These are phyloP conservation scores for Ephestia elutella DNA, from an alignment of 1,140 invertebrate species.

Conservation along the genomic window DNA sequence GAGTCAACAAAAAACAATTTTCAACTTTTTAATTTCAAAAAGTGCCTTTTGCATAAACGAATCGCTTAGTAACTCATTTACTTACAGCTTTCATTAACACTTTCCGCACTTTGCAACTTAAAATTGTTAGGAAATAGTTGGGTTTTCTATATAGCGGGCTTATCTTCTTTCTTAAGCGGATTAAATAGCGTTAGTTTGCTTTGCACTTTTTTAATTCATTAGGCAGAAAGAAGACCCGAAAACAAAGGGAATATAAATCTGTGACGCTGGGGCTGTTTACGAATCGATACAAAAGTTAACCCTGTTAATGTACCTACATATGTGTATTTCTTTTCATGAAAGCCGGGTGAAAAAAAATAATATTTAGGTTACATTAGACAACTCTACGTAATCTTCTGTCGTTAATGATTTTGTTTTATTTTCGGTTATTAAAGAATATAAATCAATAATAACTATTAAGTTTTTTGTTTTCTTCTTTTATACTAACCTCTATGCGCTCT, in stretches of 20 bases:
- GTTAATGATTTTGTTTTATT: no score
- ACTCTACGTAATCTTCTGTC: no score
- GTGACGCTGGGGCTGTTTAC: neutral
- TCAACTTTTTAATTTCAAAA: neutral
- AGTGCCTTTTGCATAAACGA: neutral
- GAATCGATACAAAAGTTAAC: no score
- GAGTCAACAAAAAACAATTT: neutral
- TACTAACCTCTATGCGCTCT: no score
- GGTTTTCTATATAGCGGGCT: neutral
- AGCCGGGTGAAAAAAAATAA: no score
- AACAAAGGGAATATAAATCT: neutral
- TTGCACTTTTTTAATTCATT: neutral
- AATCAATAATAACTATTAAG: no score
- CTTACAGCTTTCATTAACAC: slow-evolving; percentile 1
- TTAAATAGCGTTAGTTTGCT: neutral
- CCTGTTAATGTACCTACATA: no score
- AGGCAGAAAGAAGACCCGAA: neutral
- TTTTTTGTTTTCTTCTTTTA: no score
- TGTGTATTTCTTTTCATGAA: no score
- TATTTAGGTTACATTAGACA: no score
- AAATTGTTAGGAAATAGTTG: neutral
- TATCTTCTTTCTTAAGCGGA: neutral
- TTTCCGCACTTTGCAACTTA: neutral
- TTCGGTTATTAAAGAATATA: no score
- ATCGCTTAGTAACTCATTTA: neutral